Conservation (phyloP, 30 jellyfish, hydroid and myxozoan species). For the Pelagia noctiluca region DNA sequence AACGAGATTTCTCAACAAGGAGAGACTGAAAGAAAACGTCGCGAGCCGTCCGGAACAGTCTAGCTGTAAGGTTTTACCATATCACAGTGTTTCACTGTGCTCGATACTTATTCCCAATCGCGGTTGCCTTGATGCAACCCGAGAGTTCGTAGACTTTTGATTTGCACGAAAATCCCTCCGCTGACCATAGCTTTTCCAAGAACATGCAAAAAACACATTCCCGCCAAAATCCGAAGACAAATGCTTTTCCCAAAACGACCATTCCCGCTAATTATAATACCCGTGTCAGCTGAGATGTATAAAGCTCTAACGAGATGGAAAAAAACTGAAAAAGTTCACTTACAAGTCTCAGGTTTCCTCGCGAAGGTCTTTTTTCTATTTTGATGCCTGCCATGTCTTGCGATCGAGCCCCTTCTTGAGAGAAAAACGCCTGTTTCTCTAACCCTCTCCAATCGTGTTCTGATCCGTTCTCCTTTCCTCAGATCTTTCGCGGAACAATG, state of each 20-base stretch:
- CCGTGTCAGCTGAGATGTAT: background rate
- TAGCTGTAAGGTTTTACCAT: too few species aligned
- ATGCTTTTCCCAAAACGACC: constrained; percentile 14
- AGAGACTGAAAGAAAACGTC: background rate
- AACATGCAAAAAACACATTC: constrained; percentile 1
- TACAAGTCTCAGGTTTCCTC: constrained; percentile 62
- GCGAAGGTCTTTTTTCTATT: constrained; percentile 51
- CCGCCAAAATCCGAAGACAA: constrained; percentile 61
- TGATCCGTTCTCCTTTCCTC: constrained; percentile 2
- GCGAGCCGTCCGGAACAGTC: too few species aligned
- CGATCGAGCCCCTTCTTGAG: background rate
- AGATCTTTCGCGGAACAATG: constrained; percentile 22
- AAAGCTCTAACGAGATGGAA: background rate
- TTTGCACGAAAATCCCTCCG: constrained; percentile 3
- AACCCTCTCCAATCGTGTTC: background rate
- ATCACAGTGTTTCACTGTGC: background rate
- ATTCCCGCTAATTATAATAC: background rate
- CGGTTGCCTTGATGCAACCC: background rate
- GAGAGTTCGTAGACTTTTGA: background rate
- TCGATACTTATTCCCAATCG: background rate
- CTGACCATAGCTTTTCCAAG: constrained; percentile 31
- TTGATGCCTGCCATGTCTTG: constrained; percentile 3
- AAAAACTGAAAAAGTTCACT: background rate
- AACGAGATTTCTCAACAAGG: background rate
- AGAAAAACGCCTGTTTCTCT: background rate